A percentile compares a stretch with the other conserved stretches of the same genome.
These are phyloP conservation scores for Rhizoglyphus robini DNA, from an alignment of 1,140 invertebrate genomes.

Conservation along the genomic window DNA sequence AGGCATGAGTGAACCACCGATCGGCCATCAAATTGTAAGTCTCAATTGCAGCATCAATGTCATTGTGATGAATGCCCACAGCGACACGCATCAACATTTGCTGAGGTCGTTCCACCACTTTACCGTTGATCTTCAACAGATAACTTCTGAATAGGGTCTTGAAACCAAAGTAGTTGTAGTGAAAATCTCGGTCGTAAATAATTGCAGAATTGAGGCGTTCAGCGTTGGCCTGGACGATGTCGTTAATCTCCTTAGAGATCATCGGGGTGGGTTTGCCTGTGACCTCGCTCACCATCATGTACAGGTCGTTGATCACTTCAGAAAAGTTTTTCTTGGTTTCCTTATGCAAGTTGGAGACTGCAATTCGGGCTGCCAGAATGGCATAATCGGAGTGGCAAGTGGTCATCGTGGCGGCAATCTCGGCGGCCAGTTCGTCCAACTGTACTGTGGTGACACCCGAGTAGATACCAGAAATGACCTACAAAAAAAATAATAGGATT, in stretches of 20 bases:
- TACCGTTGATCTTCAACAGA: conserved; percentile 78
- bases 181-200: conserved; percentile 92
- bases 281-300: conserved; percentile 54
- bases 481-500: neutral
- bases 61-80: conserved; percentile 87
- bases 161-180: conserved; percentile 97
- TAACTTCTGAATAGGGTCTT: conserved; percentile 93
- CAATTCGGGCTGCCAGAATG: conserved; percentile 82
- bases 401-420: conserved; percentile 89
- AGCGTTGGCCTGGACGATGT: conserved; percentile 73
- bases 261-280: conserved; percentile 57
- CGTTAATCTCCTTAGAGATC: conserved; percentile 67
- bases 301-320: conserved; percentile 83
- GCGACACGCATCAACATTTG: conserved; percentile 97
- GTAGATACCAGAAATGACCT: conserved; percentile 79
- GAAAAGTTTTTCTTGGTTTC: conserved; percentile 80
- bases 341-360: conserved; percentile 93
- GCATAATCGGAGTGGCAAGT: conserved; percentile 95
- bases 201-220: conserved; percentile 86
- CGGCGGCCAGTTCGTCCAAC: conserved; percentile 90
- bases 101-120: conserved; percentile 90
- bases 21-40: conserved; percentile 94
- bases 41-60: conserved; percentile 84
- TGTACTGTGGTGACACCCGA: conserved; percentile 91
- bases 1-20: conserved; percentile 93